Conservation (phyloP, 2,113 vertebrate genomes). For the Hippoglossus stenolepis region DNA sequence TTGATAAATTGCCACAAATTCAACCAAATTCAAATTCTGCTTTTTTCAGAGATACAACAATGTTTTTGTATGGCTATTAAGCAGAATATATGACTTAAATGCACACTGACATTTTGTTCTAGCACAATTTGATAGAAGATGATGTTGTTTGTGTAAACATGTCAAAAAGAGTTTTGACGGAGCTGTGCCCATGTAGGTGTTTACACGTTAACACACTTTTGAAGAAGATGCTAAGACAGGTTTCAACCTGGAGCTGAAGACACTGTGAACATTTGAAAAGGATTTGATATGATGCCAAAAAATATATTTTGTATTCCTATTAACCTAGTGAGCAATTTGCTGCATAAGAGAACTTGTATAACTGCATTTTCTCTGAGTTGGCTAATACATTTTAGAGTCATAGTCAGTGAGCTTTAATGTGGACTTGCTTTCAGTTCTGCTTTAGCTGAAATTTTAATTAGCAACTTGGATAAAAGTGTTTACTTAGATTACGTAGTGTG, state of each 20-base stretch:
- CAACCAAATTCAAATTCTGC: background rate
- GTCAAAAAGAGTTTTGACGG: background rate
- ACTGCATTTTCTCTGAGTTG: background rate
- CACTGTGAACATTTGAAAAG: background rate
- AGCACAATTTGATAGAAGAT: slow-evolving; percentile 6
- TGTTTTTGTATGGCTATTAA: background rate
- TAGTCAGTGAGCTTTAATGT: background rate
- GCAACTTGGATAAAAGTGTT: slow-evolving; percentile 25
- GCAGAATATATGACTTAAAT: background rate
- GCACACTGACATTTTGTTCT: background rate
- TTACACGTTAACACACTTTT: slow-evolving; percentile 51
- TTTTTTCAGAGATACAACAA: background rate
- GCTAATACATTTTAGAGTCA: background rate
- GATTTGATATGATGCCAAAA: background rate
- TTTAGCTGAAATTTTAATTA: slow-evolving; percentile 1
- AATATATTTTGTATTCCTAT: background rate
- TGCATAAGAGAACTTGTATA: background rate
- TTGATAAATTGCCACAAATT: background rate
- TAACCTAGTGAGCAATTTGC: background rate
- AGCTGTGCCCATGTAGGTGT: slow-evolving; percentile 13
- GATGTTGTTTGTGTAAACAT: too few relatives aligned
- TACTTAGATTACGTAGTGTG: slow-evolving; percentile 18
- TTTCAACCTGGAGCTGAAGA: background rate
- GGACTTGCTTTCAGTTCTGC: background rate
- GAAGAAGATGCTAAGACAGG: background rate